A percentile compares a stretch with the other conserved stretches of the same genome.
phyloP scores from a whole-genome alignment of 2,888 invertebrate genomes.

The Hyalella azteca region DNA sequence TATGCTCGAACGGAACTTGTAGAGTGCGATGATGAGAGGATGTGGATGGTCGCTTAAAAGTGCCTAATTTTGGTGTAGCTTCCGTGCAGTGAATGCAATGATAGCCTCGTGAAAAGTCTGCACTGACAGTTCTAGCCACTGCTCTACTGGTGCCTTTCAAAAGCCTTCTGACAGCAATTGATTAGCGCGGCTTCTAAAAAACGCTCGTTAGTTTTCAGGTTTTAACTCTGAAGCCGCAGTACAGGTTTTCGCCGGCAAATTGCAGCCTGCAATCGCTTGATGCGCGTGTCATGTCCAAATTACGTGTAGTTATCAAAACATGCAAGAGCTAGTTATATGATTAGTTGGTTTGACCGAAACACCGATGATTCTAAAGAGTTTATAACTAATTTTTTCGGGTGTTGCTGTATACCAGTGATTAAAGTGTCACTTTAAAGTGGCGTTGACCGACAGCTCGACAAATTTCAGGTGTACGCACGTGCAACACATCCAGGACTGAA shows the following conservation, averaged over 20 bases:
- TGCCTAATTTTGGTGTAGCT: conserved; percentile 23
- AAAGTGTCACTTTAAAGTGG: no score
- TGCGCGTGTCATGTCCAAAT: background rate
- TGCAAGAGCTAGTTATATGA: background rate
- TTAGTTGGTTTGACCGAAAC: background rate
- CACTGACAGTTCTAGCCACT: background rate
- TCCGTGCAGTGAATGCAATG: conserved; percentile 16
- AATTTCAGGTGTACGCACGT: no score
- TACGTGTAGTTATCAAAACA: background rate
- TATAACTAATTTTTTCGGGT: no score
- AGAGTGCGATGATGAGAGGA: conserved; percentile 3
- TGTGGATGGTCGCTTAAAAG: conserved; percentile 4
- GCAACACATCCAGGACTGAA: no score
- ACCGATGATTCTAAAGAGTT: no score
- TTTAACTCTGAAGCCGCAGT: no score
- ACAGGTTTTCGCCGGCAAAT: background rate
- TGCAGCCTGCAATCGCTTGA: background rate
- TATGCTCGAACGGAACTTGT: conserved; percentile 11
- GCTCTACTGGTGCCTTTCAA: background rate
- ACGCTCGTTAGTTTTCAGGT: background rate
- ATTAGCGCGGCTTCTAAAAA: background rate
- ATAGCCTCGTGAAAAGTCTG: background rate
- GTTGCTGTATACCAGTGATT: no score
- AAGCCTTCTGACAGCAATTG: background rate
- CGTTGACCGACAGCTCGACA: no score